Conservation (phyloP, 2,888 invertebrate genomes). For the Cataglyphis rosenhaueri region DNA sequence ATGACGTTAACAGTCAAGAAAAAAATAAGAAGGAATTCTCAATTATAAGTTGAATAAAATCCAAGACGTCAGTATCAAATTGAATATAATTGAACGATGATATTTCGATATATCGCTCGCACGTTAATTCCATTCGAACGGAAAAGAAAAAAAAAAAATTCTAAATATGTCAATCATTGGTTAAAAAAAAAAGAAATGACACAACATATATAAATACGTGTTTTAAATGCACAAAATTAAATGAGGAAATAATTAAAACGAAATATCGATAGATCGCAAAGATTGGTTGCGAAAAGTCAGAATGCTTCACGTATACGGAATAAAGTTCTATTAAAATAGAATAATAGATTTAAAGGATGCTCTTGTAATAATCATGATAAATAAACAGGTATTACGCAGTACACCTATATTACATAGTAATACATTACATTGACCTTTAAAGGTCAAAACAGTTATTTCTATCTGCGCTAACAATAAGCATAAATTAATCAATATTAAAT, state of each 20-base stretch:
- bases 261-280: neutral
- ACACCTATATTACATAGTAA: too few relatives aligned
- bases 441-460: slow-evolving; percentile 26
- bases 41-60: neutral
- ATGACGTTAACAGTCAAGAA: neutral
- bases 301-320: neutral
- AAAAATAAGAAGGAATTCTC: neutral
- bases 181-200: neutral
- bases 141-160: neutral
- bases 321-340: slow-evolving; percentile 18
- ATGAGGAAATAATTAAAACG: neutral
- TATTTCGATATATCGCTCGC: neutral
- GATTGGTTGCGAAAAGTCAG: neutral
- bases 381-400: neutral
- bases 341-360: slow-evolving; percentile 23
- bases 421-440: slow-evolving; percentile 32
- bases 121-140: neutral
- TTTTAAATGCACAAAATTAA: neutral
- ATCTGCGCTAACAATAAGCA: neutral
- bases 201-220: neutral
- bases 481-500: slow-evolving; percentile 25
- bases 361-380: neutral
- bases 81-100: neutral
- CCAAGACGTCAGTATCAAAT: neutral
- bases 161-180: neutral